phyloP scores from a whole-genome alignment of 2,797 vertebrate genomes.

The Eospalax fontanierii region DNA sequence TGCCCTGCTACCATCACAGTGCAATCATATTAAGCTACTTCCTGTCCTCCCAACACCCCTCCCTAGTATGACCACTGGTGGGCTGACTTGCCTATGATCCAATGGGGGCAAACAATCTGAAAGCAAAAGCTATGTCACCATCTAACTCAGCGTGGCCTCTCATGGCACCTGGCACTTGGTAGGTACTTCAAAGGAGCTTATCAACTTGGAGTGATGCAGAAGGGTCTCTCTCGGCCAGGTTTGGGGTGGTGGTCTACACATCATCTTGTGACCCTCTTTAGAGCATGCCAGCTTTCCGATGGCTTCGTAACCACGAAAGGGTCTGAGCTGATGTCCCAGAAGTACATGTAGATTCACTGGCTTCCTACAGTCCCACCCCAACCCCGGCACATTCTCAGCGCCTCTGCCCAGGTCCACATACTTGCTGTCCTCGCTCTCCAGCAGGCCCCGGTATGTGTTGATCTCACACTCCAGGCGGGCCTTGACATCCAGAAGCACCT shows the following conservation, averaged over 20 bases:
- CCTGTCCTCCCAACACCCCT: not conserved
- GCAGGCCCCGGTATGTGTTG: constrained; percentile 90
- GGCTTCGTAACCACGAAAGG: not conserved
- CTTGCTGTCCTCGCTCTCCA: constrained; percentile 90
- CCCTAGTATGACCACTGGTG: rapidly evolving
- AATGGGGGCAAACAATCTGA: not conserved
- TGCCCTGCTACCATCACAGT: not conserved
- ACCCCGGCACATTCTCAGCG: rapidly evolving
- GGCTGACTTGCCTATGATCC: not conserved
- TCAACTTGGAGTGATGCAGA: not conserved
- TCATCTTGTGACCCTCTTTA: not conserved
- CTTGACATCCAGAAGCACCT: constrained; percentile 91
- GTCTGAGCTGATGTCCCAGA: not conserved
- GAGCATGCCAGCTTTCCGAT: not conserved
- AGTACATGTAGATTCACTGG: too few relatives aligned
- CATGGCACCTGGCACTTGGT: not conserved
- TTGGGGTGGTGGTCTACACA: not conserved
- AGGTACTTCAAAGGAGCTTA: not conserved
- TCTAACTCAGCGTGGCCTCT: not conserved
- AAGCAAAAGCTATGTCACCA: not conserved
- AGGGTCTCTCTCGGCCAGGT: not conserved
- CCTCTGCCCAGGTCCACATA: constrained; percentile 61
- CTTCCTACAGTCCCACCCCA: not conserved
- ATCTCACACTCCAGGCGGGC: constrained; percentile 92
- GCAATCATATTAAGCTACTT: not conserved